A percentile compares a stretch with the other conserved stretches of the same genome.
These are phyloP conservation scores for Drosophila oshimai DNA, from an alignment of 1,140 invertebrate species.

Conservation along the genomic window DNA sequence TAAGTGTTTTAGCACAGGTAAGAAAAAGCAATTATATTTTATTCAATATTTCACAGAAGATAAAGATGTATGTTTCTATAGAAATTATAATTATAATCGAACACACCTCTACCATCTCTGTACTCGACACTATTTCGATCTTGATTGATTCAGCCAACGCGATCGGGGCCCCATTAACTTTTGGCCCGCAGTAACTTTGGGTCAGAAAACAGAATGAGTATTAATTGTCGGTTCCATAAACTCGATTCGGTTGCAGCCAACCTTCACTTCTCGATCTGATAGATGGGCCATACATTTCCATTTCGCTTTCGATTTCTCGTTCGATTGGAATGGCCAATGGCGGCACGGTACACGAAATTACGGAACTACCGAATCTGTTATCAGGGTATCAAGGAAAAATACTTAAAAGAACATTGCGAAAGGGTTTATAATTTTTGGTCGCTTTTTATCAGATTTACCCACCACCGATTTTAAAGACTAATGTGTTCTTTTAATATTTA, in stretches of 20 bases:
- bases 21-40: too few species aligned
- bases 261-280: constrained; percentile 33
- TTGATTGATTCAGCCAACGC: constrained; percentile 20
- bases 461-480: too few species aligned
- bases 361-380: background rate
- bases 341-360: background rate
- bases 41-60: too few species aligned
- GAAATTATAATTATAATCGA: too few species aligned
- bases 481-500: too few species aligned
- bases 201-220: constrained; percentile 49
- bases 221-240: constrained; percentile 46
- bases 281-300: constrained; percentile 29
- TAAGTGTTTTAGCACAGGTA: too few species aligned
- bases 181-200: constrained; percentile 22
- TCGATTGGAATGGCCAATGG: background rate
- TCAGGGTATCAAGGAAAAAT: background rate
- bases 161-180: constrained; percentile 18
- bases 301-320: constrained; percentile 4
- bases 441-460: too few species aligned
- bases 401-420: background rate
- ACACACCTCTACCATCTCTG: background rate
- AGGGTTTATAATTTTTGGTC: background rate
- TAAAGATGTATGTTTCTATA: too few species aligned
- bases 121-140: constrained; percentile 12
- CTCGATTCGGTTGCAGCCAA: constrained; percentile 12